These are phyloP conservation scores for Lacerta bilineata DNA, from an alignment of 2,797 vertebrate genomes.

Conservation along the genomic window DNA sequence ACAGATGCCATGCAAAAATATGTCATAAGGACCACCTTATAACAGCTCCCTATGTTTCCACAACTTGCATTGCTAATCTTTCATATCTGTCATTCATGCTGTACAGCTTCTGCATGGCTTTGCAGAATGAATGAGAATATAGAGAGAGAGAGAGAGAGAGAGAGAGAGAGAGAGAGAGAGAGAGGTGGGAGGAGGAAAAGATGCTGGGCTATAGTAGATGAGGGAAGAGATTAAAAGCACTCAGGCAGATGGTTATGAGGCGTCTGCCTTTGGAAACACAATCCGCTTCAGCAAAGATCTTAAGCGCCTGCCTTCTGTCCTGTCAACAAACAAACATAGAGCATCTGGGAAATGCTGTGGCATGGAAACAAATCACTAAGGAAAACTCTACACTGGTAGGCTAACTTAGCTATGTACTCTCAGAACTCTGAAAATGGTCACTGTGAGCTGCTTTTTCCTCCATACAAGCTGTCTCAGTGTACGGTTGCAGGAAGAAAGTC, in stretches of 20 bases:
- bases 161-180: too few species aligned
- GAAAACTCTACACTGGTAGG: background rate
- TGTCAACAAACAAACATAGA: background rate
- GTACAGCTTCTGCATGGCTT: background rate
- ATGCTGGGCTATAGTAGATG: background rate
- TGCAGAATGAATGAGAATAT: too few species aligned
- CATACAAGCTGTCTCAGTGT: too few species aligned
- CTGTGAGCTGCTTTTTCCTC: background rate
- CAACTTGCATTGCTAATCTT: background rate
- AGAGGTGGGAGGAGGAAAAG: too few species aligned
- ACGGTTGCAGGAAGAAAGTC: background rate
- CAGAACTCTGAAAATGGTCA: too few species aligned
- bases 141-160: too few species aligned
- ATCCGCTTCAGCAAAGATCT: background rate
- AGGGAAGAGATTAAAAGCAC: background rate
- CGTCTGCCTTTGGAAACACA: background rate
- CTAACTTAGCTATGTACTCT: background rate
- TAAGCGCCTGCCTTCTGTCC: background rate
- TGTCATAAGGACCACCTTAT: too few species aligned
- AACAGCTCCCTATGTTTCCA: background rate
- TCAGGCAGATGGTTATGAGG: background rate
- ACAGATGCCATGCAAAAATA: too few species aligned
- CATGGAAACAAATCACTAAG: background rate
- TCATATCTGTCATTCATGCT: background rate
- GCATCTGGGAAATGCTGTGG: constrained; percentile 10